Evolutionary conservation across 37 sponge, comb jelly and placozoan genomes (phyloP).

Genomic region (Agelas oroides): DNA sequence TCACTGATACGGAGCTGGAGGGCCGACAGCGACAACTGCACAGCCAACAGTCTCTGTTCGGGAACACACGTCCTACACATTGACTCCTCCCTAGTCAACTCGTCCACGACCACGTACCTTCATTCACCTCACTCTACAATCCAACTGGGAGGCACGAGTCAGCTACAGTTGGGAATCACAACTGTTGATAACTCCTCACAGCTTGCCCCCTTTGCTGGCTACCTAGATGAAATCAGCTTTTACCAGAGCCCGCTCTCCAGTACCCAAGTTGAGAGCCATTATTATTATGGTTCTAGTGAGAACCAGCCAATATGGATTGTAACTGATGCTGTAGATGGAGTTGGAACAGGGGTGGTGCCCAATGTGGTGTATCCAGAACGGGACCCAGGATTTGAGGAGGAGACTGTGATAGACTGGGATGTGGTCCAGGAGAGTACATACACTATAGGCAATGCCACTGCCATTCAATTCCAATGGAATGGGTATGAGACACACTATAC

Average conservation of each 20-base stretch:
- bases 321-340: constrained; percentile 43
- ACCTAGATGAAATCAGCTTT: constrained; percentile 64
- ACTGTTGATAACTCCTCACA: not conserved
- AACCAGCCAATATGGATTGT: constrained; percentile 60
- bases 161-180: not conserved
- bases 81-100: not conserved
- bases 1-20: no score
- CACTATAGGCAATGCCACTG: not conserved
- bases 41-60: not conserved
- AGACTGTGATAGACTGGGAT: constrained; percentile 48
- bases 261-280: constrained; percentile 12
- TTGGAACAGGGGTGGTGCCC: constrained; percentile 19
- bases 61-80: constrained; percentile 35
- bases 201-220: constrained; percentile 51
- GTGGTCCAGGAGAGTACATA: not conserved
- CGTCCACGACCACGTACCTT: not conserved
- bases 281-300: constrained; percentile 60
- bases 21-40: not conserved
- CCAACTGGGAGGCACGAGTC: constrained; percentile 44
- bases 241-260: constrained; percentile 22
- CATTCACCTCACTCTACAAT: constrained; percentile 8
- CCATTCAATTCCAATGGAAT: constrained; percentile 61
- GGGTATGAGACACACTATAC: constrained; percentile 46
- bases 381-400: constrained; percentile 8
- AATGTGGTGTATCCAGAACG: constrained; percentile 1